phyloP scores from a whole-genome alignment of 2,888 invertebrate species.

The Ephialtes manifestator region DNA sequence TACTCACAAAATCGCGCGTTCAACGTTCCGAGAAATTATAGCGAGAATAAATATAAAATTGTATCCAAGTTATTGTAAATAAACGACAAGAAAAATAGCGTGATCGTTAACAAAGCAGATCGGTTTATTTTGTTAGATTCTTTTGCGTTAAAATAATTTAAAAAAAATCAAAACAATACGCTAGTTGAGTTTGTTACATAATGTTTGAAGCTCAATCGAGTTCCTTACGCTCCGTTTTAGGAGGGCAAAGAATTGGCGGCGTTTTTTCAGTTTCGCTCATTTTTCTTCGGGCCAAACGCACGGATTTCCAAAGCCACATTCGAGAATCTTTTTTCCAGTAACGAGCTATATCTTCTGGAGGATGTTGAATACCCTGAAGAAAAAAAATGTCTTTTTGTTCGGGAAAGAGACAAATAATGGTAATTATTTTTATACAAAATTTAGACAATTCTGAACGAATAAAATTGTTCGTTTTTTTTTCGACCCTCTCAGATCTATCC shows the following conservation, averaged over 20 bases:
- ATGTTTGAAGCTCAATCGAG: conserved; percentile 18
- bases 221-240: conserved; percentile 35
- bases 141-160: conserved; percentile 11
- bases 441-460: too few species aligned
- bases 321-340: conserved; percentile 91
- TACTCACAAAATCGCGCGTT: neutral
- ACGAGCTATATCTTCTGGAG: conserved; percentile 88
- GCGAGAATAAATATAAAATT: conserved; percentile 16
- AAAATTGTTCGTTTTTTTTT: too few species aligned
- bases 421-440: too few species aligned
- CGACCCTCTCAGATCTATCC: too few species aligned
- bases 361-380: conserved; percentile 88
- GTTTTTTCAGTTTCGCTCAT: conserved; percentile 68
- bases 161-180: neutral
- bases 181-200: neutral
- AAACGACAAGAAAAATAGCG: conserved; percentile 7
- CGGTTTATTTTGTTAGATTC: conserved; percentile 38
- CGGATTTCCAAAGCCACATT: conserved; percentile 89
- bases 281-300: conserved; percentile 74
- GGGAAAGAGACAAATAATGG: neutral
- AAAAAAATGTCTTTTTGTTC: neutral
- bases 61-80: conserved; percentile 56
- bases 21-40: conserved; percentile 6
- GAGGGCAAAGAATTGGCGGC: conserved; percentile 45
- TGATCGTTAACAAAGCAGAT: conserved; percentile 17